Conservation (phyloP, 1,140 invertebrate species). For the Atopsyche davidsoni region DNA sequence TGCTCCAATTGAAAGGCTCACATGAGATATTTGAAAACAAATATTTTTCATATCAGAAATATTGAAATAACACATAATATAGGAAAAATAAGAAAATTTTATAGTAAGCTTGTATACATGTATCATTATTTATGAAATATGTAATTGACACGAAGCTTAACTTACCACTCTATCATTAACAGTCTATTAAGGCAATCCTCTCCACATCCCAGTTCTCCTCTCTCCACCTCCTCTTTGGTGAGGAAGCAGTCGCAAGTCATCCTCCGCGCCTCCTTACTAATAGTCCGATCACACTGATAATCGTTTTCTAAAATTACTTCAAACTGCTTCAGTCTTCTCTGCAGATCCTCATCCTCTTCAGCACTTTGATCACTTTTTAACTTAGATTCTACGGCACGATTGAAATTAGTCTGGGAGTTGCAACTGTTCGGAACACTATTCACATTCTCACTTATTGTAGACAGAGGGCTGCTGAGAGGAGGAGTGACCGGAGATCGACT, state of each 20-base stretch:
- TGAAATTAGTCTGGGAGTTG: not conserved
- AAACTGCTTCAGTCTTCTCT: slow-evolving; percentile 71
- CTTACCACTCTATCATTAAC: slow-evolving; percentile 96
- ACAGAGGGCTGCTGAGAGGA: slow-evolving; percentile 39
- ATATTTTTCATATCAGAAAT: slow-evolving; percentile 5
- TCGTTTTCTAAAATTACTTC: slow-evolving; percentile 77
- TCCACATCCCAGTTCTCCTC: slow-evolving; percentile 83
- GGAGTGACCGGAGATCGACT: slow-evolving; percentile 42
- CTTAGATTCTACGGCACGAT: slow-evolving; percentile 23
- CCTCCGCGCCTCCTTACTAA: slow-evolving; percentile 80
- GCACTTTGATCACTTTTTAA: slow-evolving; percentile 35
- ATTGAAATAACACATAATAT: not conserved
- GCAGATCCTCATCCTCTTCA: slow-evolving; percentile 53
- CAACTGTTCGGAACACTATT: slow-evolving; percentile 6
- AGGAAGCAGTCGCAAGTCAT: slow-evolving; percentile 95
- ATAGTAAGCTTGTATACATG: not conserved
- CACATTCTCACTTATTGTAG: slow-evolving; percentile 33
- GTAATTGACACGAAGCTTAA: slow-evolving; percentile 8
- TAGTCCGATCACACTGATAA: slow-evolving; percentile 73
- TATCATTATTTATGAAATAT: no score
- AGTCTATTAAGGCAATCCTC: slow-evolving; percentile 95
- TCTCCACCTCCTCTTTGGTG: slow-evolving; percentile 78
- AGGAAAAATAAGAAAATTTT: not conserved
- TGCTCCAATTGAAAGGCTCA: no score
- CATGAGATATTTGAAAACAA: no score